phyloP scores from a whole-genome alignment of 2,113 vertebrate genomes.

The Corythornis madagascariensis region DNA sequence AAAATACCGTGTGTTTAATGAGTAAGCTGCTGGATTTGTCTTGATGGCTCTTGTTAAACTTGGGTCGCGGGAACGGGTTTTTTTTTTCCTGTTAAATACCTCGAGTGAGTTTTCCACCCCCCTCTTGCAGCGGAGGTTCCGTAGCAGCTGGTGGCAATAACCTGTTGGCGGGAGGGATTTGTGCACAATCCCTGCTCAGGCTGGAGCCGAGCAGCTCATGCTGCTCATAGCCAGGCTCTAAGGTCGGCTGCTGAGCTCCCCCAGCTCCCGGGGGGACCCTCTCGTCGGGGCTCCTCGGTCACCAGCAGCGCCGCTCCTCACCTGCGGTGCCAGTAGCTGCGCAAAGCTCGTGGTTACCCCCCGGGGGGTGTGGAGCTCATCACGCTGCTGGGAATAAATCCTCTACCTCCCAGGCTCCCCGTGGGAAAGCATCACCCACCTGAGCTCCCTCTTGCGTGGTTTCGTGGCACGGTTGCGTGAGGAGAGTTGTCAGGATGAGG shows the following conservation, averaged over 20 bases:
- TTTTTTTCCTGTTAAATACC: not conserved
- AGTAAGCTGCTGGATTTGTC: conserved; percentile 26
- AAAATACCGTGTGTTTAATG: conserved; percentile 30
- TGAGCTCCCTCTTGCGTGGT: not conserved
- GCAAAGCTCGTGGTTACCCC: not conserved
- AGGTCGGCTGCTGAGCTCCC: not conserved
- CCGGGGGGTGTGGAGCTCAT: too few relatives aligned
- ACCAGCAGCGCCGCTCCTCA: not conserved
- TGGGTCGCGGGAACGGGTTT: not conserved
- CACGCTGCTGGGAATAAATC: not conserved
- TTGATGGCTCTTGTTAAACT: not conserved
- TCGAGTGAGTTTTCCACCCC: not conserved
- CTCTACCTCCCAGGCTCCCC: not conserved
- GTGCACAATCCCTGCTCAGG: not conserved
- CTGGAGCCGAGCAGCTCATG: not conserved
- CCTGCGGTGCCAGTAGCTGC: not conserved
- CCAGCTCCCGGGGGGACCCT: rapidly evolving
- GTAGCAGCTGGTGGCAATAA: not conserved
- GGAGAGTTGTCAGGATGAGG: not conserved
- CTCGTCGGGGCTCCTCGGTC: not conserved
- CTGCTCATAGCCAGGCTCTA: not conserved
- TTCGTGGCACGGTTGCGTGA: not conserved
- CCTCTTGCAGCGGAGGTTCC: not conserved
- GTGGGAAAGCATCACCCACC: not conserved
- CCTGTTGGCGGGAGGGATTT: not conserved